These are phyloP conservation scores for Microcebus murinus DNA, from an alignment of 2,113 vertebrate species.

Conservation along the genomic window DNA sequence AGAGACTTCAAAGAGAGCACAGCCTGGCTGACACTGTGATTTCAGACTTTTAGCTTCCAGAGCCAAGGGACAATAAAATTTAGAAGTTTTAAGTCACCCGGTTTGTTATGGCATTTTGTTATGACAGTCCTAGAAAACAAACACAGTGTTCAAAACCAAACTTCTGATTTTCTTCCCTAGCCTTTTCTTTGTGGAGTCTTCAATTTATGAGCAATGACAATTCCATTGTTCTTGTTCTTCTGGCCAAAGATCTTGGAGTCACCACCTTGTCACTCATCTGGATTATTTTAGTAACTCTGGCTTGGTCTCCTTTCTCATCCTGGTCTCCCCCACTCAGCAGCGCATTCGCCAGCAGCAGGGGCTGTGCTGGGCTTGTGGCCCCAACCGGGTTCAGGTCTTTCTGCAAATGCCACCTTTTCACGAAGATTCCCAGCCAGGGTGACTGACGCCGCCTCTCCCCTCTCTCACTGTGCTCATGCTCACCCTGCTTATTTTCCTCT, in stretches of 20 bases:
- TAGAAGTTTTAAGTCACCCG: rapidly evolving
- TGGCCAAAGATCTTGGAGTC: background rate
- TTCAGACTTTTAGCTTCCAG: background rate
- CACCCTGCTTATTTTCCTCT: too few species aligned
- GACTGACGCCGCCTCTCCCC: background rate
- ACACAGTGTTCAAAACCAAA: background rate
- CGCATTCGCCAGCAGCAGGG: background rate
- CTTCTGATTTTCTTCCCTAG: background rate
- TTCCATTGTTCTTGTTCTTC: background rate
- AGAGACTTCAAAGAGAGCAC: background rate
- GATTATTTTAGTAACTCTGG: background rate
- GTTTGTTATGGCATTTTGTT: too few species aligned
- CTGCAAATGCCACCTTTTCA: background rate
- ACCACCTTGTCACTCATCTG: background rate
- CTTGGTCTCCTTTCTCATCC: background rate
- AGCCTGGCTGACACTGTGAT: background rate
- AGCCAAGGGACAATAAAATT: background rate
- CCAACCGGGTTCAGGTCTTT: background rate
- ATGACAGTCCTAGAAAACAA: background rate
- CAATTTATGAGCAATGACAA: background rate
- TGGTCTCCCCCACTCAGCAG: background rate
- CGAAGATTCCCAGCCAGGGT: background rate
- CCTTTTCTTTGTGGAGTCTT: background rate
- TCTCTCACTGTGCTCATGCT: too few species aligned
- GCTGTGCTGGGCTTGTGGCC: too few species aligned